Evolutionary conservation across 2,888 invertebrate genomes (phyloP).

Genomic region (Nezara viridula): DNA sequence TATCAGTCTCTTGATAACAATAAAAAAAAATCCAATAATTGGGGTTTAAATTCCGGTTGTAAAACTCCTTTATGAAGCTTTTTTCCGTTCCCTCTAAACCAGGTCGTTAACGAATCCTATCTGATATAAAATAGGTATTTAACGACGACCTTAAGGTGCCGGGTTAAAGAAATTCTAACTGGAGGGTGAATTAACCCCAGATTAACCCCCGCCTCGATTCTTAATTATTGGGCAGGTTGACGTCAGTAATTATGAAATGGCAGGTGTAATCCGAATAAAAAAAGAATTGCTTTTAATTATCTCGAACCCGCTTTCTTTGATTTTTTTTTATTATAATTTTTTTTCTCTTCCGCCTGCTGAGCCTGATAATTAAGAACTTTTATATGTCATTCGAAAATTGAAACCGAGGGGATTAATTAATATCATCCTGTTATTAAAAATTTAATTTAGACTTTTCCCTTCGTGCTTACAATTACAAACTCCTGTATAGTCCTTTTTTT

Average conservation of each 20-base stretch:
- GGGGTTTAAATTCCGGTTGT: neutral
- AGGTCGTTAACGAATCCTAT: slow-evolving; percentile 6
- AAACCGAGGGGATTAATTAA: no score
- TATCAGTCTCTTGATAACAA: no score
- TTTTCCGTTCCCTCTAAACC: neutral
- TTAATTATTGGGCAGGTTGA: neutral
- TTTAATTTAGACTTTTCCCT: no score
- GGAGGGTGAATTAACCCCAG: slow-evolving; percentile 31
- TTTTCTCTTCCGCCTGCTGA: neutral
- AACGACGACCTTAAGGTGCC: neutral
- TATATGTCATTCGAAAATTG: no score
- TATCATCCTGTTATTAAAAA: no score
- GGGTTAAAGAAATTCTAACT: neutral
- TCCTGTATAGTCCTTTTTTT: no score
- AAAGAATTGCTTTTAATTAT: slow-evolving; percentile 4
- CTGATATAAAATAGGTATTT: slow-evolving; percentile 7
- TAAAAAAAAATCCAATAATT: neutral
- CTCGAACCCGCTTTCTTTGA: neutral
- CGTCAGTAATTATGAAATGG: slow-evolving; percentile 26
- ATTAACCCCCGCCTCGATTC: neutral
- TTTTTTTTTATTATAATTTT: neutral
- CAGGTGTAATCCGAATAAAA: slow-evolving; percentile 32
- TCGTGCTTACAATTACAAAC: no score
- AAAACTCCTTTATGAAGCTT: slow-evolving; percentile 3
- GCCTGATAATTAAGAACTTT: no score